phyloP scores from a whole-genome alignment of 2,797 vertebrate genomes.

The Mareca strepera region DNA sequence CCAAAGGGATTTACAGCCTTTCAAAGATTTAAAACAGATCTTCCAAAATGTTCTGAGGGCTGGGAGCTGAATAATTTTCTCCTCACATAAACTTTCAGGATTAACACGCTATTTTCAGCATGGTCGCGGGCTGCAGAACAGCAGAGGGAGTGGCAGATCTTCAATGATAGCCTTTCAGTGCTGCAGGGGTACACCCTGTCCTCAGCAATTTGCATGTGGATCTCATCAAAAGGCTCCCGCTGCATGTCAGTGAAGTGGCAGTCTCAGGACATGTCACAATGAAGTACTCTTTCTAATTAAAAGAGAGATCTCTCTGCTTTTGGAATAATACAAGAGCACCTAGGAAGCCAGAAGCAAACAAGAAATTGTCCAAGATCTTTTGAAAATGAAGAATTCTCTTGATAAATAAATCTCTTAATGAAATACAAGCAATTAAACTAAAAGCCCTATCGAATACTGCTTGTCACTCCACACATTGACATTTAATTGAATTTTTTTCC shows the following conservation, averaged over 20 bases:
- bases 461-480: conserved; percentile 87
- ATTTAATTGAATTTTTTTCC: conserved; percentile 90
- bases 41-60: not conserved
- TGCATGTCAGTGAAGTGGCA: not conserved
- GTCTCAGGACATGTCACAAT: not conserved
- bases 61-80: not conserved
- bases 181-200: not conserved
- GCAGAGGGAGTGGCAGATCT: not conserved
- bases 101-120: not conserved
- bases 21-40: not conserved
- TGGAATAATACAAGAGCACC: not conserved
- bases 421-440: conserved; percentile 95
- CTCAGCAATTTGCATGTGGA: not conserved
- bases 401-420: conserved; percentile 88
- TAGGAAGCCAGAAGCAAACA: conserved; percentile 41
- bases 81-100: not conserved
- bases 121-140: fast-evolving
- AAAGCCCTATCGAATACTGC: conserved; percentile 90
- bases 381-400: conserved; percentile 81
- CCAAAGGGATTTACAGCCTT: conserved; percentile 1
- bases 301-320: not conserved
- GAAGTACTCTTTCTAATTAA: not conserved
- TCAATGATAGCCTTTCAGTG: not conserved
- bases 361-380: conserved; percentile 54
- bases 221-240: not conserved